phyloP scores from a whole-genome alignment of 2,888 invertebrate species.

The Apodemia hepburni region DNA sequence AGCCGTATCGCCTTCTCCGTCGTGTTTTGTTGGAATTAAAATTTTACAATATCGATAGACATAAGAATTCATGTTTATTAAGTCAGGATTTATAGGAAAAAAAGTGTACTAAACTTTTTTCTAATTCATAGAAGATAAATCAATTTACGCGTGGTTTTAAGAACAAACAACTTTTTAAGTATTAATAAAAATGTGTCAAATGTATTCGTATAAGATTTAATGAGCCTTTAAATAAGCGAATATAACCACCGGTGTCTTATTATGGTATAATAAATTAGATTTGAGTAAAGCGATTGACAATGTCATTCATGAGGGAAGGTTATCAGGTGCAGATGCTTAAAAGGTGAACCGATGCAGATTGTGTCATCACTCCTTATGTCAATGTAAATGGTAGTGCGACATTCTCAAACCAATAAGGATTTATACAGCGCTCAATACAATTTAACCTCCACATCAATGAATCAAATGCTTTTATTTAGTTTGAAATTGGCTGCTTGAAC shows the following conservation, averaged over 20 bases:
- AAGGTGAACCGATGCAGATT: constrained; percentile 32
- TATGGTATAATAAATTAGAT: not conserved
- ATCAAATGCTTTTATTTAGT: constrained; percentile 11
- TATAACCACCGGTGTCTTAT: not conserved
- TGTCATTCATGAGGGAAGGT: constrained; percentile 28
- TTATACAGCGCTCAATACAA: constrained; percentile 12
- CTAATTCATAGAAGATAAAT: not conserved
- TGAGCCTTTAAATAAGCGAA: not conserved
- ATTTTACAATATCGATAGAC: not conserved
- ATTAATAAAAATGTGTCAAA: no score
- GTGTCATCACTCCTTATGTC: constrained; percentile 31
- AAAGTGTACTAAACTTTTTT: not conserved
- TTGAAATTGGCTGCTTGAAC: not conserved
- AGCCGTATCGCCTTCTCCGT: not conserved
- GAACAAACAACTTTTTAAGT: not conserved
- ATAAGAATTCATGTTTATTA: not conserved
- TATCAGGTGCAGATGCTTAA: constrained; percentile 24
- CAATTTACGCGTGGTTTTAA: not conserved
- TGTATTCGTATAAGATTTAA: no score
- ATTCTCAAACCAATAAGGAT: constrained; percentile 26
- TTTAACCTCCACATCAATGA: not conserved
- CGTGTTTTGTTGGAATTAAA: not conserved
- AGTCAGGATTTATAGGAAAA: not conserved
- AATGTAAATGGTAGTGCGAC: constrained; percentile 33
- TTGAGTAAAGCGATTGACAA: constrained; percentile 12